Evolutionary conservation across 2,113 vertebrate species (phyloP).

Genomic region (Toxotes jaculatrix): DNA sequence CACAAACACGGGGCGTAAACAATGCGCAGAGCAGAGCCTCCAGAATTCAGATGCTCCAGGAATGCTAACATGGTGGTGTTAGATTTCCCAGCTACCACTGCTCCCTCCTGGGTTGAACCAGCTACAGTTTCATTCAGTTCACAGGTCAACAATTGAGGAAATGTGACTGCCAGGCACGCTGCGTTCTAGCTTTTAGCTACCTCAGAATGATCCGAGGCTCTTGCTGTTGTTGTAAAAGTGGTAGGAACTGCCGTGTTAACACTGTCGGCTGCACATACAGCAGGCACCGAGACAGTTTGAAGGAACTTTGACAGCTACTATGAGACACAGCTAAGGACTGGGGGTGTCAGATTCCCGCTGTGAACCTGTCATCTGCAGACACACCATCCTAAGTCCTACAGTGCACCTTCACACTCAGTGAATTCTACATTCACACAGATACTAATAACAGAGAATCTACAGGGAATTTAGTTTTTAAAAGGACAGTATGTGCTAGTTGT

Average conservation of each 20-base stretch:
- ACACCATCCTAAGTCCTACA: background rate
- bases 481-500: constrained; percentile 22
- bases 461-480: constrained; percentile 3
- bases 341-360: constrained; percentile 34
- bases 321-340: constrained; percentile 11
- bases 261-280: constrained; percentile 3
- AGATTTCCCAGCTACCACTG: constrained; percentile 70
- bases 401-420: constrained; percentile 42
- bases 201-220: background rate
- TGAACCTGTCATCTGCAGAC: constrained; percentile 44
- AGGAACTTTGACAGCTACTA: background rate
- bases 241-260: constrained; percentile 24
- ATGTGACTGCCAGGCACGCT: constrained; percentile 37
- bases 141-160: constrained; percentile 66
- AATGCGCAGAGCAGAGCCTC: constrained; percentile 48
- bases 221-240: background rate
- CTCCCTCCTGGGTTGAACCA: constrained; percentile 46
- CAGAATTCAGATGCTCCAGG: constrained; percentile 65
- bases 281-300: background rate
- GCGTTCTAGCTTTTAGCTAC: constrained; percentile 12
- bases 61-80: constrained; percentile 78
- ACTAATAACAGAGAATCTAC: constrained; percentile 22
- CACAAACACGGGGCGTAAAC: constrained; percentile 73
- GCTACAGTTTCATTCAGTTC: constrained; percentile 60
- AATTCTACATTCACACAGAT: constrained; percentile 13